These are phyloP conservation scores for Epinotia ramella DNA, from an alignment of 2,888 invertebrate genomes.

Conservation along the genomic window DNA sequence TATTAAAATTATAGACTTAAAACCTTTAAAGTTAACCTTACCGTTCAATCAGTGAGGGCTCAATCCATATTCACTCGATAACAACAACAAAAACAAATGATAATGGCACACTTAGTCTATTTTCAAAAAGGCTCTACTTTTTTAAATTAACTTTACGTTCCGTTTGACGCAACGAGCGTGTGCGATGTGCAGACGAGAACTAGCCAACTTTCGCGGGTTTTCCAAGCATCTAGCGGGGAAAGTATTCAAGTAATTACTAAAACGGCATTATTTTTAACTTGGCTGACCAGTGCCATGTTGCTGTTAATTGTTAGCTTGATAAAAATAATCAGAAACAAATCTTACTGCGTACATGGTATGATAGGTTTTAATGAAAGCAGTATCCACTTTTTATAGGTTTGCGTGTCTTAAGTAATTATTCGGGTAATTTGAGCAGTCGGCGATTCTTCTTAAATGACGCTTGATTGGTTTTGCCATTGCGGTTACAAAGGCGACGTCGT, in stretches of 20 bases:
- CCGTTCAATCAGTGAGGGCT: slow-evolving; percentile 8
- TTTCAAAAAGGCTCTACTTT: slow-evolving; percentile 12
- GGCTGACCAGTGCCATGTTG: slow-evolving; percentile 36
- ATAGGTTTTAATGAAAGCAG: slow-evolving; percentile 16
- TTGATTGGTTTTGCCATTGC: slow-evolving; percentile 37
- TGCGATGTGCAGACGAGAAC: slow-evolving; percentile 39
- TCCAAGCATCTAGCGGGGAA: slow-evolving; percentile 74
- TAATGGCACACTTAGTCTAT: slow-evolving; percentile 15
- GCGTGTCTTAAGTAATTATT: slow-evolving; percentile 44
- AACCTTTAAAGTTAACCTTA: not conserved
- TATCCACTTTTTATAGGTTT: slow-evolving; percentile 10
- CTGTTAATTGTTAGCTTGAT: slow-evolving; percentile 23
- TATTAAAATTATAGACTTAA: not conserved
- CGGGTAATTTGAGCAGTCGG: slow-evolving; percentile 29
- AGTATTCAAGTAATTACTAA: slow-evolving; percentile 77
- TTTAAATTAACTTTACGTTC: slow-evolving; percentile 28
- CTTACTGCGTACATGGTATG: slow-evolving; percentile 24
- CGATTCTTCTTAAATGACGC: slow-evolving; percentile 32
- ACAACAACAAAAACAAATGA: slow-evolving; percentile 12
- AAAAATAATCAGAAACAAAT: slow-evolving; percentile 19
- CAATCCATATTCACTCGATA: slow-evolving; percentile 21
- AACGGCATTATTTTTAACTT: slow-evolving; percentile 64
- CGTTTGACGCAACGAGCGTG: slow-evolving; percentile 41
- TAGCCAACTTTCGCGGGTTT: slow-evolving; percentile 60
- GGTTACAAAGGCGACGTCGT: slow-evolving; percentile 34